Evolutionary conservation across 2,113 vertebrate species (phyloP), one percentile per base, ranked within the genome.

Genomic region (Pampusana beccarii): DNA sequence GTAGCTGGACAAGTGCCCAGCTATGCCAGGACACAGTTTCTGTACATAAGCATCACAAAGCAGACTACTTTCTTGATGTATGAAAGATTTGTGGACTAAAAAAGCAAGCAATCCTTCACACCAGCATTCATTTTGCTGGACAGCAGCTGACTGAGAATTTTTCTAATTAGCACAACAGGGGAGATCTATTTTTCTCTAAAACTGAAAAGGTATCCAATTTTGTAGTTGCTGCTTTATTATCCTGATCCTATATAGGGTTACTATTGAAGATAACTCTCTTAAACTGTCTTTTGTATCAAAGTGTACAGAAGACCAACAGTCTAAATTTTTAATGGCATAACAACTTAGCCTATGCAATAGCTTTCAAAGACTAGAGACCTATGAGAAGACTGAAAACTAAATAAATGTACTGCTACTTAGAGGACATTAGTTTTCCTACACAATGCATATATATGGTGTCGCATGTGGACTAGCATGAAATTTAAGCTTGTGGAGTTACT

Each of bases 241-340:
- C 44, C 50, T 86, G 65, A 86, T 62, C 58, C n/a, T 94, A 36
- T 38, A 8, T 36, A 75, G 21, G 57, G 72, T 90, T 92, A 69
- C 64, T 87, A 66, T 83, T 82, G 65, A 19, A 92, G 66, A 36
- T 54, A 65, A 26, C 44, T 88, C 25, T 80, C 57, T 96, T 77
- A 69, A 90, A 86, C 58, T 86, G 48, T 82, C n/a, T 87, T 96
- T 79, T 93, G 48, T 40, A 34, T 88, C 58, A 75, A 95, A 93
- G 64, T 28, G 7, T 92, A 46, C 54, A 26, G 40, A 85, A 85
- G 33, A 50, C 29, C 17, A 71, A 31, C 6, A 1, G 2, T 62
- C 50, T 64, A 66, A 29, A 36, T 80, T 90, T 70, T 77, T 60
- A 83, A 80, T 57, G 21, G 34, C 15, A 44, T 54, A 50, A 66